Conservation (phyloP, 1,140 invertebrate genomes). For the Lepidurus couesii region DNA sequence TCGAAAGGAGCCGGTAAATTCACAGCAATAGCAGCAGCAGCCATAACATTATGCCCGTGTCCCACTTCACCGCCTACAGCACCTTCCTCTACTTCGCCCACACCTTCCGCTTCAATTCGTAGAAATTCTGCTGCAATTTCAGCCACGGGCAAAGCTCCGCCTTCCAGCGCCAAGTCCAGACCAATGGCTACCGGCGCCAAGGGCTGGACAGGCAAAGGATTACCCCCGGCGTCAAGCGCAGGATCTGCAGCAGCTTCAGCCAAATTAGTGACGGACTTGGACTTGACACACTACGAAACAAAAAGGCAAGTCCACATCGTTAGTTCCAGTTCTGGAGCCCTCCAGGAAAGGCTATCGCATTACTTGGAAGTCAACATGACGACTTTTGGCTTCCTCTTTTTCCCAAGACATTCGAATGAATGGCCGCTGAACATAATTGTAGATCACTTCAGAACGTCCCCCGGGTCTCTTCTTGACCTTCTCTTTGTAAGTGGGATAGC, state of each 20-base stretch:
- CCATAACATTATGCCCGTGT: neutral
- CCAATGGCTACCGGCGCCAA: slow-evolving; percentile 28
- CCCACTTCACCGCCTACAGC: slow-evolving; percentile 28
- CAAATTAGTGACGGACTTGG: slow-evolving; percentile 87
- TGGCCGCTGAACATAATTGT: slow-evolving; percentile 99
- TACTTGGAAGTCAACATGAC: slow-evolving; percentile 93
- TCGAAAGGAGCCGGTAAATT: slow-evolving; percentile 19
- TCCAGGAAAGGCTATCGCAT: slow-evolving; percentile 16
- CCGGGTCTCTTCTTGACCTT: slow-evolving; percentile 86
- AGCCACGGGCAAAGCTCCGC: slow-evolving; percentile 1
- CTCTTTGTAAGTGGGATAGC: slow-evolving; percentile 98
- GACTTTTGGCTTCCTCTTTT: slow-evolving; percentile 97
- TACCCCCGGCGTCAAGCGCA: slow-evolving; percentile 49
- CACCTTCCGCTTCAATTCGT: slow-evolving; percentile 11
- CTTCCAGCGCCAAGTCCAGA: neutral
- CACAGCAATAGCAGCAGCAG: neutral
- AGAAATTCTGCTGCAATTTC: slow-evolving; percentile 29
- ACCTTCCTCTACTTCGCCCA: slow-evolving; percentile 29
- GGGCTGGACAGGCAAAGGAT: slow-evolving; percentile 31
- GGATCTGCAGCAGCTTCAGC: slow-evolving; percentile 87
- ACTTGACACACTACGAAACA: slow-evolving; percentile 75
- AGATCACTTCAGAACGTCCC: slow-evolving; percentile 90
- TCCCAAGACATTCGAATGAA: slow-evolving; percentile 99
- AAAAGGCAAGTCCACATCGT: slow-evolving; percentile 26
- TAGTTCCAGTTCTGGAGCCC: neutral